Conservation (phyloP, 2,113 vertebrate species). For the Suricata suricatta region DNA sequence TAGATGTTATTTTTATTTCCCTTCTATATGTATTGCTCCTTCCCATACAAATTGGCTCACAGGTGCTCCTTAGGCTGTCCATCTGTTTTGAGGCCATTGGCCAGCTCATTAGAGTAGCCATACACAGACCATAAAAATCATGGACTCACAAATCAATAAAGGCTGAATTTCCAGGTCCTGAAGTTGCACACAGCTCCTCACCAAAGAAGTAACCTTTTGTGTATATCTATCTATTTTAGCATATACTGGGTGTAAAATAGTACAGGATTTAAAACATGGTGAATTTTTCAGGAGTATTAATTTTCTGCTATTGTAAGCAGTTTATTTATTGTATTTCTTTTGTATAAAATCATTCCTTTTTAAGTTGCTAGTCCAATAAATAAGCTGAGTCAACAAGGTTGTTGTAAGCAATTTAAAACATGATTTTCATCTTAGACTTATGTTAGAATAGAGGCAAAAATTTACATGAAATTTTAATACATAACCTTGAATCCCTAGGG, state of each 20-base stretch:
- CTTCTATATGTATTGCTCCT: neutral
- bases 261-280: neutral
- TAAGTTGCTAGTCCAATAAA: neutral
- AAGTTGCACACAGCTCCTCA: neutral
- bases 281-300: neutral
- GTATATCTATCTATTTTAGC: neutral
- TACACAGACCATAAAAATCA: neutral
- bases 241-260: neutral
- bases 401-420: neutral
- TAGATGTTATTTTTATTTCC: neutral
- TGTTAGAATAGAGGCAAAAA: slow-evolving; percentile 24
- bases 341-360: neutral
- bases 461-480: slow-evolving; percentile 1
- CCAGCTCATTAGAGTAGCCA: neutral
- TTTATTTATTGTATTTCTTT: neutral
- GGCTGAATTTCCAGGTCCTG: neutral
- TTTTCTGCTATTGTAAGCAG: neutral
- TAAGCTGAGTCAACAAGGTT: neutral
- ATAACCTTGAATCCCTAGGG: neutral
- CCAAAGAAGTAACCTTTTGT: neutral
- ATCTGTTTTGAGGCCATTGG: neutral
- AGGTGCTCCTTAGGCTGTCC: neutral
- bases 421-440: neutral
- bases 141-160: neutral
- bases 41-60: neutral